Percentiles rank a stretch among this genome's conserved stretches.
phyloP scores from a whole-genome alignment of 2,888 invertebrate species.

The Ferdinandea cuprea region DNA sequence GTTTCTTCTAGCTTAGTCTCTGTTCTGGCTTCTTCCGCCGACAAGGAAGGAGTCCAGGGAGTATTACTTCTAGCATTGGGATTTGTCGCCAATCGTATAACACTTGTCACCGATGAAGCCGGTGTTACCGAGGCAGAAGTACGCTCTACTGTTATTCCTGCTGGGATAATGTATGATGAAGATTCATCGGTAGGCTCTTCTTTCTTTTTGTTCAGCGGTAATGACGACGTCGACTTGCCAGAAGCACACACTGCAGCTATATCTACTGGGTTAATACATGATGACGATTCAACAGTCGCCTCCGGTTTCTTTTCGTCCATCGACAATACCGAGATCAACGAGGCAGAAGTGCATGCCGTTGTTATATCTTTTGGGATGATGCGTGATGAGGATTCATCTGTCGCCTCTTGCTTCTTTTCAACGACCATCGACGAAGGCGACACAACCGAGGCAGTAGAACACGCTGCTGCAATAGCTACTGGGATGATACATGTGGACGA shows the following conservation, averaged over 20 bases:
- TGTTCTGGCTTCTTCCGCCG: slow-evolving; percentile 1
- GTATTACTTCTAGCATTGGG: slow-evolving; percentile 33
- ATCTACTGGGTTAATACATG: no score
- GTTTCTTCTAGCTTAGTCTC: slow-evolving; percentile 11
- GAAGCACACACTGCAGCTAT: no score
- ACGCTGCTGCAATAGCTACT: slow-evolving; percentile 9
- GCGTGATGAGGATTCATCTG: no score
- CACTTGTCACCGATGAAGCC: slow-evolving; percentile 77
- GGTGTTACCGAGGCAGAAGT: slow-evolving; percentile 7
- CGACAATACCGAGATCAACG: no score
- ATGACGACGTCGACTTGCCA: no score
- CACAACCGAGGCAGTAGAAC: neutral
- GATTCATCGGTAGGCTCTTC: neutral
- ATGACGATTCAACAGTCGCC: no score
- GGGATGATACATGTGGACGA: slow-evolving; percentile 3
- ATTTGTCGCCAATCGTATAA: slow-evolving; percentile 81
- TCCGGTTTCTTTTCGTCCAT: no score
- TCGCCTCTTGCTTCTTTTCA: no score
- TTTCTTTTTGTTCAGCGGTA: no score
- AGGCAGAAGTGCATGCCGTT: no score
- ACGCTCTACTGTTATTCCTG: slow-evolving; percentile 10
- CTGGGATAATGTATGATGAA: neutral
- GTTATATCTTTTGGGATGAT: no score
- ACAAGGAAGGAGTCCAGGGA: slow-evolving; percentile 1
- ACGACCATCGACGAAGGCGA: slow-evolving; percentile 51